A percentile compares a stretch with the other conserved stretches of the same genome.
Evolutionary conservation across 1,140 invertebrate species (phyloP).

Genomic region (Drosophila auraria): DNA sequence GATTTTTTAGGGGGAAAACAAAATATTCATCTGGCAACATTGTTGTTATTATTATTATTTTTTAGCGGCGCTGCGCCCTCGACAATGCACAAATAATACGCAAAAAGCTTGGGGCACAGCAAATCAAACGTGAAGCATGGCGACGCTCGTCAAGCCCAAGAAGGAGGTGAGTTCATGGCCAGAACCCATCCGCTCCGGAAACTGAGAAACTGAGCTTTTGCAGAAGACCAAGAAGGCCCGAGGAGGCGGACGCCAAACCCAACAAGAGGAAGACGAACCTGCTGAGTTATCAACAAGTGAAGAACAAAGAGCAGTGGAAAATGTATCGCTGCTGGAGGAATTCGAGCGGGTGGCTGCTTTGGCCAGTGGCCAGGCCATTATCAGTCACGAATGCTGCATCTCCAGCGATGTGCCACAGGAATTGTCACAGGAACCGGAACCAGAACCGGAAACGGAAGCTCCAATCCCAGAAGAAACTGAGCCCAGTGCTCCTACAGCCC

Average conservation of each 20-base stretch:
- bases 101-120: constrained; percentile 2
- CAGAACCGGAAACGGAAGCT: neutral
- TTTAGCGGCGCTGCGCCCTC: constrained; percentile 24
- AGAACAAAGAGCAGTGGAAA: constrained; percentile 57
- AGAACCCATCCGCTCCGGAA: neutral
- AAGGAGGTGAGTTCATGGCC: constrained; percentile 50
- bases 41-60: constrained; percentile 49
- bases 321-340: constrained; percentile 66
- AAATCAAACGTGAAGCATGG: constrained; percentile 51
- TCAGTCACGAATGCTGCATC: constrained; percentile 74
- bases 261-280: constrained; percentile 49
- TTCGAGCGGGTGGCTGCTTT: constrained; percentile 61
- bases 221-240: constrained; percentile 65
- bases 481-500: constrained; percentile 47
- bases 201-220: neutral
- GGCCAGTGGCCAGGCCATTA: constrained; percentile 45
- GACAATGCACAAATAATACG: constrained; percentile 34
- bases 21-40: neutral
- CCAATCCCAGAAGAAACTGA: constrained; percentile 20
- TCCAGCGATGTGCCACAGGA: constrained; percentile 47
- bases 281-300: constrained; percentile 75
- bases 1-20: no score
- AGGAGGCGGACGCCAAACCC: constrained; percentile 12
- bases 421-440: constrained; percentile 2
- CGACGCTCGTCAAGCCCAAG: constrained; percentile 77